Percentiles rank a stretch among this genome's conserved stretches.
phyloP scores from a whole-genome alignment of 2,113 vertebrate species.

The Sylvilagus bachmani region DNA sequence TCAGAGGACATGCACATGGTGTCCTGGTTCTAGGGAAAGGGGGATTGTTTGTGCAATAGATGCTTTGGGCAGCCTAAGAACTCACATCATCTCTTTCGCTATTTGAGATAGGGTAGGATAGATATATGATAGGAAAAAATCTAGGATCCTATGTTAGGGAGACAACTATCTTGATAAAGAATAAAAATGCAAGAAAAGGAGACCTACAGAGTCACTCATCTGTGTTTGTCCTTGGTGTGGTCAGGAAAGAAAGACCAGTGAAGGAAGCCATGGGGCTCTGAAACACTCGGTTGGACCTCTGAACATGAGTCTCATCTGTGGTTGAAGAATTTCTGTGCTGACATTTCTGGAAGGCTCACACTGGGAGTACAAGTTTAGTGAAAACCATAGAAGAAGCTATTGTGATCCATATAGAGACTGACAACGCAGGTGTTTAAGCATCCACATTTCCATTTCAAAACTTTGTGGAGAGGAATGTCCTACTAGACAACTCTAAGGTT shows the following conservation, averaged over 20 bases:
- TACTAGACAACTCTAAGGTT: not conserved
- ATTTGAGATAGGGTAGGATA: not conserved
- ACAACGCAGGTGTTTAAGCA: not conserved
- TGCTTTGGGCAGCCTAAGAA: not conserved
- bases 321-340: not conserved
- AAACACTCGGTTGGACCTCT: not conserved
- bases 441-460: not conserved
- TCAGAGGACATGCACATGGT: accelerated
- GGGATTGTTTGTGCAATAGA: not conserved
- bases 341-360: not conserved
- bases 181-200: not conserved
- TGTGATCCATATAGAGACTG: not conserved
- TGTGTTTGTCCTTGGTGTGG: not conserved
- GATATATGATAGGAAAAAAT: not conserved
- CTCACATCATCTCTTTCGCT: not conserved
- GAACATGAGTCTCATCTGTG: not conserved
- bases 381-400: not conserved
- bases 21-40: not conserved
- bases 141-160: not conserved
- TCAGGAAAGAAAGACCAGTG: not conserved
- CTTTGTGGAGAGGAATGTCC: not conserved
- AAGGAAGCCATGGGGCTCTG: not conserved
- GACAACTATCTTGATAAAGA: not conserved
- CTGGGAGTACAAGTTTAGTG: not conserved
- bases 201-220: not conserved